Base-by-base conservation (phyloP, 2,113 vertebrate genomes). In the Oncorhynchus masou region DNA sequence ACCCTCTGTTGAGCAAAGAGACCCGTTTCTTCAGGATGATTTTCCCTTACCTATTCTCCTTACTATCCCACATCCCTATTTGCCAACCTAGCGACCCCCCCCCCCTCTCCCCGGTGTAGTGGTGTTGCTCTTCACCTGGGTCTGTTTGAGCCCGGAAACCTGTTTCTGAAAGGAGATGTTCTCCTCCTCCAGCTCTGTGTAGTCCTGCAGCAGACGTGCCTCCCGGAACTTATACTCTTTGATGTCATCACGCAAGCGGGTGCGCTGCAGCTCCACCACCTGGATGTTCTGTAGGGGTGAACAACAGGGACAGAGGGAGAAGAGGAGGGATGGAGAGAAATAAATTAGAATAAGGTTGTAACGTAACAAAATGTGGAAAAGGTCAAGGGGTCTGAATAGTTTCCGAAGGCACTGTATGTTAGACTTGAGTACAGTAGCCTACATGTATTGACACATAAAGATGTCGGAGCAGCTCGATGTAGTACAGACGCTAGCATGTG, bases 131-230 rank as follows among this genome's bases (percentile, higher is more conserved):
- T 15, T 70, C 84, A 92, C 98, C 96, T 99, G 98, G 83, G 95
- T 97, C 91, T 99, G 97, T 80, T 96, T 96, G 74, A 99, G 95
- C 81, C 94, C 76, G 45, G 96, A 99, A 64, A 99, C 97, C 90
- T 99, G 97, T 87, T 99, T 99, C 93, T 99, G 98, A 71, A 99
- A 92, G n/a, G 95, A 95, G 91, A 99, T 99, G 92, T 99, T 99
- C 92, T 99, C 98, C 87, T 99, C 98, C 86, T 99, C 98, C 69
- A 99, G 94, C 88, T 99, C 98, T 0, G 95, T 96, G 90, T 96
- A 99, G 92, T 99, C 98, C 91, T 99, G 98, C 83, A 99, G 92
- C 85, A 99, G 92, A 15, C 97, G 96, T 0, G 96, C 91, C 90
- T 99, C 98, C 73, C 95, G 87, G 88, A 99, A 96, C 89, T 99